Evolutionary conservation across 2,797 vertebrate species (phyloP).

Genomic region (Zenarchopterus dispar): DNA sequence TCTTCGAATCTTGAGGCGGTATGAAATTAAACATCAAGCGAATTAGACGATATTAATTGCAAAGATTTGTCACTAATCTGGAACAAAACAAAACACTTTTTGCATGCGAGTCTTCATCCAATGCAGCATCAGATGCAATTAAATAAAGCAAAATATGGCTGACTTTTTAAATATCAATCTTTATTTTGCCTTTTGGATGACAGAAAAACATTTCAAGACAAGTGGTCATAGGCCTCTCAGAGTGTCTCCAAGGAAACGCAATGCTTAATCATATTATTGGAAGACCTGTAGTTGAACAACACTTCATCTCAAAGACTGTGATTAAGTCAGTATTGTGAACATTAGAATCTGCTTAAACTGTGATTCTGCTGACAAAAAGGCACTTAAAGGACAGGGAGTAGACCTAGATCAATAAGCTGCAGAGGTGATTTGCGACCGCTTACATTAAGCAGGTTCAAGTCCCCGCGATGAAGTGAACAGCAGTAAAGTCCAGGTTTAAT

Average conservation of each 20-base stretch:
- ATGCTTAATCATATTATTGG: slow-evolving; percentile 40
- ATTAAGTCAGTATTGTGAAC: slow-evolving; percentile 45
- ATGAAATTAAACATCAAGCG: slow-evolving; percentile 54
- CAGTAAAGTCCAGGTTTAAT: slow-evolving; percentile 34
- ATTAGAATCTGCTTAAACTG: slow-evolving; percentile 44
- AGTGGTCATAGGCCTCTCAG: slow-evolving; percentile 3
- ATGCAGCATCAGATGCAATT: slow-evolving; percentile 1
- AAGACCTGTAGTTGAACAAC: slow-evolving; percentile 21
- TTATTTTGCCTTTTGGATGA: background rate
- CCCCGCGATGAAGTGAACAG: slow-evolving; percentile 51
- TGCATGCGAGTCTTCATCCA: background rate
- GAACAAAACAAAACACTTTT: slow-evolving; percentile 26
- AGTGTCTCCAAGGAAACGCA: slow-evolving; percentile 28
- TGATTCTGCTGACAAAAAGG: slow-evolving; percentile 57
- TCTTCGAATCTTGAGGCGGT: slow-evolving; percentile 16
- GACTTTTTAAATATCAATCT: background rate
- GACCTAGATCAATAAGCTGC: slow-evolving; percentile 51
- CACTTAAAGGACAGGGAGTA: slow-evolving; percentile 46
- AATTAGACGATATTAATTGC: slow-evolving; percentile 43
- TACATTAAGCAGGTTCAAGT: slow-evolving; percentile 51
- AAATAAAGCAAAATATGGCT: slow-evolving; percentile 7
- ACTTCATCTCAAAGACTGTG: slow-evolving; percentile 53
- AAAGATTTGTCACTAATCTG: slow-evolving; percentile 25
- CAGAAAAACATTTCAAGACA: background rate
- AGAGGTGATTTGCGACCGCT: slow-evolving; percentile 44